Evolutionary conservation across 1,140 invertebrate species (phyloP).

Genomic region (Plodia interpunctella): DNA sequence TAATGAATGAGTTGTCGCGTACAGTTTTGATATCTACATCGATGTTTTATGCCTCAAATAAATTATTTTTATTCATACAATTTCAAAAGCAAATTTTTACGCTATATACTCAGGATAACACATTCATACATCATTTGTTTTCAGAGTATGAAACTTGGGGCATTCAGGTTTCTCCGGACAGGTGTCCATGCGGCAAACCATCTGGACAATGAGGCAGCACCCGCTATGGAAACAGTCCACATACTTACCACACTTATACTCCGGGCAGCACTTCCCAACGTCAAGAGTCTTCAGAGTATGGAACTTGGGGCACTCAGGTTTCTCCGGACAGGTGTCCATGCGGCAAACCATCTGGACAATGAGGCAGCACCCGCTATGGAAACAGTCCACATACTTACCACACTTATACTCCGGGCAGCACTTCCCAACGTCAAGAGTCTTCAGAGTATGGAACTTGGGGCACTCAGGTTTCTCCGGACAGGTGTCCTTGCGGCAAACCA

Average conservation of each 20-base stretch:
- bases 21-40: too few relatives aligned
- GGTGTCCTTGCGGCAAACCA: conserved; percentile 78
- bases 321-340: conserved; percentile 78
- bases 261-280: conserved; percentile 69
- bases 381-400: conserved; percentile 66
- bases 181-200: conserved; percentile 78
- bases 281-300: conserved; percentile 72
- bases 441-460: conserved; percentile 76
- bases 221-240: conserved; percentile 53
- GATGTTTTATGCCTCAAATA: too few relatives aligned
- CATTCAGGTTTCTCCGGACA: conserved; percentile 80
- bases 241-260: background rate
- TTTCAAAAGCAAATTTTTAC: too few relatives aligned
- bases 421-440: conserved; percentile 58
- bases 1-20: too few relatives aligned
- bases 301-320: conserved; percentile 78
- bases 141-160: conserved; percentile 76
- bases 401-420: conserved; percentile 80
- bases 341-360: conserved; percentile 79
- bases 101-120: conserved; percentile 60
- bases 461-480: conserved; percentile 80
- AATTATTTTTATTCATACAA: too few relatives aligned
- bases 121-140: conserved; percentile 59
- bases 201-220: conserved; percentile 81
- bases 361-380: conserved; percentile 77